phyloP scores from a whole-genome alignment of 2,113 vertebrate species.

The Regulus satrapa region DNA sequence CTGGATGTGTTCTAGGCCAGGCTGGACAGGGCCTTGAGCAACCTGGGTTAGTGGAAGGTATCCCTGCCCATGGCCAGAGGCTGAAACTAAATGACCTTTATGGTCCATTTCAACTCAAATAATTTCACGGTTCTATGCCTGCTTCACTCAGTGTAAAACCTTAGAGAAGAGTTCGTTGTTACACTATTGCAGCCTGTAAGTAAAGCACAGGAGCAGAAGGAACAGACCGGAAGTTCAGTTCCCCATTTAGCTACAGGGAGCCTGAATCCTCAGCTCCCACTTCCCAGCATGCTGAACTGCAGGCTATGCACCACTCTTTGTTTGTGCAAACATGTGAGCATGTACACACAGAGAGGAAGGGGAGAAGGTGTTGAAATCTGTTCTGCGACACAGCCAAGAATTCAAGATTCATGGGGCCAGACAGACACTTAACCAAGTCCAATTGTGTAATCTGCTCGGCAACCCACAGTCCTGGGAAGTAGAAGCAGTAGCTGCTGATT shows the following conservation, averaged over 20 bases:
- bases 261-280: background rate
- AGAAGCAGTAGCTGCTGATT: background rate
- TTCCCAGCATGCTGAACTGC: background rate
- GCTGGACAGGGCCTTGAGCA: background rate
- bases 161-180: background rate
- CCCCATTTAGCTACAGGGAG: background rate
- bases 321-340: background rate
- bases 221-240: background rate
- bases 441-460: background rate
- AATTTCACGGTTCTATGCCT: background rate
- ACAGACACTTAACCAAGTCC: background rate
- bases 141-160: background rate
- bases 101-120: background rate
- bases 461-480: background rate
- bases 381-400: background rate
- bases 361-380: slow-evolving; percentile 43
- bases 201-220: background rate
- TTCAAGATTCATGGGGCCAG: slow-evolving; percentile 21
- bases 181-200: accelerated
- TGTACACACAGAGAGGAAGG: background rate
- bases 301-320: background rate
- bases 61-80: background rate
- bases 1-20: background rate
- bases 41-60: background rate
- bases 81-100: background rate